Percentiles rank a stretch among this genome's conserved stretches.
Evolutionary conservation across 23 tunicate genomes (phyloP).

Genomic region (Trididemnum nubilum): DNA sequence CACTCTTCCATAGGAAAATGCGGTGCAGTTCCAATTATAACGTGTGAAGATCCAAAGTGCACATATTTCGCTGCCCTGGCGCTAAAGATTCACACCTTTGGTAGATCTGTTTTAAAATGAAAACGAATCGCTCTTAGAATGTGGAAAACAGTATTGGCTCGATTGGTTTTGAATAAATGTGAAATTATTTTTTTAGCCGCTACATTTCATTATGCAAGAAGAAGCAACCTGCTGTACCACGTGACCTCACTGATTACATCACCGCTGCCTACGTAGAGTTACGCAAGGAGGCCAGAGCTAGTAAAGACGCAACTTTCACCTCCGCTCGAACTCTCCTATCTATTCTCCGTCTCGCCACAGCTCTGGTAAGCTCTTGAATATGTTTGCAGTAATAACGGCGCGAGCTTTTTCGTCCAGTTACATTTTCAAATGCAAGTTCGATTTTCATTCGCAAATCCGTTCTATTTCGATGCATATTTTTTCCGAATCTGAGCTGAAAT

Average conservation of each 20-base stretch:
- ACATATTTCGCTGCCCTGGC: too few relatives aligned
- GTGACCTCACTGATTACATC: constrained; percentile 89
- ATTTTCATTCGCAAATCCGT: neutral
- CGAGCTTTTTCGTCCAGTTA: too few relatives aligned
- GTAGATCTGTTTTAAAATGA: too few relatives aligned
- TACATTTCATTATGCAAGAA: constrained; percentile 93
- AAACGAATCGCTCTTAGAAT: too few relatives aligned
- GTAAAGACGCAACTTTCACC: constrained; percentile 92
- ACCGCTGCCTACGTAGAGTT: constrained; percentile 98
- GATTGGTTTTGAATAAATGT: too few relatives aligned
- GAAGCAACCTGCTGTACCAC: constrained; percentile 86
- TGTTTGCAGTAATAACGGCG: too few relatives aligned
- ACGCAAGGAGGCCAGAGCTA: constrained; percentile 92
- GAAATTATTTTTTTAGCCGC: constrained; percentile 47
- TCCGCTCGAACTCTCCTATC: constrained; percentile 96
- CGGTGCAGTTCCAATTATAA: too few relatives aligned
- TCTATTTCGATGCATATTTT: neutral
- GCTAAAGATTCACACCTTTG: too few relatives aligned
- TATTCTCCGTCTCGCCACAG: constrained; percentile 90
- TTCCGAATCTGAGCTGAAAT: neutral
- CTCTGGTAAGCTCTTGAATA: constrained; percentile 75
- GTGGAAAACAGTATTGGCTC: too few relatives aligned
- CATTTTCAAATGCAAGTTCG: neutral
- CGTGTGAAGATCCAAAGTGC: too few relatives aligned
- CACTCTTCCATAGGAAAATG: too few relatives aligned